These are phyloP conservation scores for Paramisgurnus dabryanus DNA, from an alignment of 2,113 vertebrate species.

Conservation along the genomic window DNA sequence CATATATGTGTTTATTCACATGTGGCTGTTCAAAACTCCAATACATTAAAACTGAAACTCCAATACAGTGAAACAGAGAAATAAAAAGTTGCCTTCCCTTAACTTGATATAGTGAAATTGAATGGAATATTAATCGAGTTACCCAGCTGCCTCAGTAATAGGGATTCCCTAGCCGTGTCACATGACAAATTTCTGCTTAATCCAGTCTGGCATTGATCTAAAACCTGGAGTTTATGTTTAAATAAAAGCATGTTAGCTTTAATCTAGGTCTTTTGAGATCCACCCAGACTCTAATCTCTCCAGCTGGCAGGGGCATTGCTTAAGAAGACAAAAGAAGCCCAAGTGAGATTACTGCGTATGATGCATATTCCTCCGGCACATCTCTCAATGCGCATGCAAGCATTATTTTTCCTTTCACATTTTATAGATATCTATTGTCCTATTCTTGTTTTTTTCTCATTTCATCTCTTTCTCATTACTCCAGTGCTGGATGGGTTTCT, in stretches of 20 bases:
- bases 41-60: neutral
- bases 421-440: slow-evolving; percentile 6
- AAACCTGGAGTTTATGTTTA: slow-evolving; percentile 59
- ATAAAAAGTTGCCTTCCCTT: neutral
- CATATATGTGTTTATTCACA: too few relatives aligned
- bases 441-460: slow-evolving; percentile 65
- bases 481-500: slow-evolving; percentile 6
- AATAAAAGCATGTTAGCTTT: slow-evolving; percentile 65
- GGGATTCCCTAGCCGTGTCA: slow-evolving; percentile 21
- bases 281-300: slow-evolving; percentile 32
- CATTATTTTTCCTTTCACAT: neutral
- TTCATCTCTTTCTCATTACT: slow-evolving; percentile 32
- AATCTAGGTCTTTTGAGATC: slow-evolving; percentile 65
- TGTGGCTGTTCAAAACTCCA: neutral
- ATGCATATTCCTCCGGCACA: slow-evolving; percentile 16
- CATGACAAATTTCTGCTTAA: slow-evolving; percentile 48
- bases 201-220: slow-evolving; percentile 67
- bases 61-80: neutral
- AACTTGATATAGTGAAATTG: slow-evolving; percentile 16
- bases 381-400: neutral
- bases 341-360: slow-evolving; percentile 16
- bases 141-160: slow-evolving; percentile 22
- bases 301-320: slow-evolving; percentile 28
- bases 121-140: slow-evolving; percentile 29
- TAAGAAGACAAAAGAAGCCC: neutral